These are phyloP conservation scores for Atrichornis clamosus DNA, from an alignment of 2,113 vertebrate species.

Conservation along the genomic window DNA sequence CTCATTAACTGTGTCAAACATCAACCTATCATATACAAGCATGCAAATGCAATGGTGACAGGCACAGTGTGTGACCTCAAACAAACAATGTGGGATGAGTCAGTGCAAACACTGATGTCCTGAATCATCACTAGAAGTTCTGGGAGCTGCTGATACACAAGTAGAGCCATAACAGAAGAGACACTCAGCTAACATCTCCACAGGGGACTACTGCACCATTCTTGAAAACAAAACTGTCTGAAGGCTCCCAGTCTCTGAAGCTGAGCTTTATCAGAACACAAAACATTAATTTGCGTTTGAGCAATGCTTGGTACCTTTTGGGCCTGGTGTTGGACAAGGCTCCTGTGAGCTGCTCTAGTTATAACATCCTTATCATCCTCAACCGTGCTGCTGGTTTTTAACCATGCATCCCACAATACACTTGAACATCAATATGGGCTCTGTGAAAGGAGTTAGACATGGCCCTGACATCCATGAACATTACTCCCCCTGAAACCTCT, in stretches of 20 bases:
- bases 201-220: neutral
- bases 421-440: neutral
- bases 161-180: neutral
- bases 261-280: neutral
- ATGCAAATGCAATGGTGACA: neutral
- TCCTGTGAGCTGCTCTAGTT: neutral
- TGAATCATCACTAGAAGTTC: neutral
- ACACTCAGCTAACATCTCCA: neutral
- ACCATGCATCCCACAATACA: neutral
- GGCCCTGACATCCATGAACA: neutral
- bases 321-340: neutral
- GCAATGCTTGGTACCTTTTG: neutral
- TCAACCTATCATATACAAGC: neutral
- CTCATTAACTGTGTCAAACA: neutral
- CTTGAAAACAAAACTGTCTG: neutral
- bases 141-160: neutral
- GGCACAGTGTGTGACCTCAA: neutral
- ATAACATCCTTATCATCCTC: neutral
- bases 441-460: neutral
- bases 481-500: slow-evolving; percentile 11
- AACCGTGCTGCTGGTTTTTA: neutral
- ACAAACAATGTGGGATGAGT: neutral
- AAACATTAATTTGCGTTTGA: neutral
- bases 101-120: neutral
- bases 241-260: neutral